Conservation (phyloP, 2,888 invertebrate genomes). For the Athalia rosae region DNA sequence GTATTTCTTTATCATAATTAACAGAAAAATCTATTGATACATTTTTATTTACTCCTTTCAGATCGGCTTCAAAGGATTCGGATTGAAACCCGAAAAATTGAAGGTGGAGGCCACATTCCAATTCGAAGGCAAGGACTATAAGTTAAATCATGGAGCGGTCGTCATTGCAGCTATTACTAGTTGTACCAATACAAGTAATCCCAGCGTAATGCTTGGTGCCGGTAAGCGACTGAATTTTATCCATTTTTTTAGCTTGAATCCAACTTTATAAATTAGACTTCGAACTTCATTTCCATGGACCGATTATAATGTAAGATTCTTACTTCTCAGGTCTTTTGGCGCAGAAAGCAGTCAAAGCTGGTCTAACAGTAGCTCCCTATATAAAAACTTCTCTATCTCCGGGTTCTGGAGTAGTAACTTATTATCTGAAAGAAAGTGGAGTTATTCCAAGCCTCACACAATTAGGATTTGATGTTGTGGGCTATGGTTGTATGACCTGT, state of each 20-base stretch:
- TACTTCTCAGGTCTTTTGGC: constrained; percentile 84
- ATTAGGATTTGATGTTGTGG: constrained; percentile 95
- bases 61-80: constrained; percentile 96
- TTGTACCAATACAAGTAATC: constrained; percentile 98
- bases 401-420: constrained; percentile 95
- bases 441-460: constrained; percentile 90
- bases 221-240: constrained; percentile 75
- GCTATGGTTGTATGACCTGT: constrained; percentile 99
- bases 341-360: constrained; percentile 94
- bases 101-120: constrained; percentile 82
- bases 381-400: constrained; percentile 98
- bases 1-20: too few relatives aligned
- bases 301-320: too few relatives aligned
- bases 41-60: constrained; percentile 69
- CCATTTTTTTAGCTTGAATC: constrained; percentile 11
- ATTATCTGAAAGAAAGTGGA: constrained; percentile 91
- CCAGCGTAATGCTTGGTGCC: constrained; percentile 98
- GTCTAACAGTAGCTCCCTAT: constrained; percentile 91
- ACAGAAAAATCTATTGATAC: too few relatives aligned
- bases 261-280: neutral
- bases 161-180: constrained; percentile 98
- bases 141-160: constrained; percentile 91
- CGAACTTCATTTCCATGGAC: constrained; percentile 34
- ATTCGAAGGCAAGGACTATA: constrained; percentile 87
- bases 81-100: constrained; percentile 81